phyloP scores from a whole-genome alignment of 2,113 vertebrate species.

The Todiramphus chloris region DNA sequence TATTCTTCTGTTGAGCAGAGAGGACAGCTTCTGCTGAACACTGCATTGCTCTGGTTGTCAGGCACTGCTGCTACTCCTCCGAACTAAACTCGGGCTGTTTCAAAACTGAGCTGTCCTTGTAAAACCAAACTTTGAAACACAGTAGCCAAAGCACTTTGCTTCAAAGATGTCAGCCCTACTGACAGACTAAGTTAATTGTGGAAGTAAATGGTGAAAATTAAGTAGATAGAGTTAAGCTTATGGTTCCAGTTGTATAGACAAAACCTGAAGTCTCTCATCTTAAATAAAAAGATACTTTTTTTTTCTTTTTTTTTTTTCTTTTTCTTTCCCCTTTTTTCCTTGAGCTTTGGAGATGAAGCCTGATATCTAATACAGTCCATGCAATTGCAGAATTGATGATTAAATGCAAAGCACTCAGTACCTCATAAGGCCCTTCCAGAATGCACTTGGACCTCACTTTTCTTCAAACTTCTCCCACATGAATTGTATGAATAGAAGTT shows the following conservation, averaged over 20 bases:
- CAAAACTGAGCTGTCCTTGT: background rate
- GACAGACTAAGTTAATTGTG: background rate
- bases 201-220: background rate
- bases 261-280: background rate
- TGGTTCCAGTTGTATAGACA: background rate
- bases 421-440: background rate
- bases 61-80: background rate
- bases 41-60: background rate
- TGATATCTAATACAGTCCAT: background rate
- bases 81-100: background rate
- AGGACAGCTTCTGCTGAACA: background rate
- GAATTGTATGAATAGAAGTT: background rate
- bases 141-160: background rate
- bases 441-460: background rate
- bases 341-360: background rate
- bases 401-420: background rate
- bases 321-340: background rate
- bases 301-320: too few relatives aligned
- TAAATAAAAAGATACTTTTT: background rate
- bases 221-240: background rate
- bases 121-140: background rate
- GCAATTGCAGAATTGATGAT: background rate
- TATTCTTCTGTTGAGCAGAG: background rate
- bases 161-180: background rate
- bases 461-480: background rate